Evolutionary conservation across 2,888 invertebrate species (phyloP).

Genomic region (Thymelicus sylvestris): DNA sequence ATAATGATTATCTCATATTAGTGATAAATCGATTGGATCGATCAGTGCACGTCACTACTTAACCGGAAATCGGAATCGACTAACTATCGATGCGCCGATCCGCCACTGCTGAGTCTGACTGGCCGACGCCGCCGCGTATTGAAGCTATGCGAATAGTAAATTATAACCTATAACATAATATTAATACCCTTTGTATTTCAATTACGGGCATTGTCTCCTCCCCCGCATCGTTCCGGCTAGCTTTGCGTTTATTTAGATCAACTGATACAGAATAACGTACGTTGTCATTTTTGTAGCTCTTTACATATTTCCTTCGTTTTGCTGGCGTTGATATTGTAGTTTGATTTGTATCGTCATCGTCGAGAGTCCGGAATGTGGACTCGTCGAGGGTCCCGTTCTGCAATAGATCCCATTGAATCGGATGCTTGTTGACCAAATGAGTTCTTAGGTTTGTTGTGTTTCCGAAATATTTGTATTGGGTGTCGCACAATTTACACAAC

Average conservation of each 20-base stretch:
- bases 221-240: constrained; percentile 51
- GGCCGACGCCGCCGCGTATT: neutral
- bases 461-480: constrained; percentile 77
- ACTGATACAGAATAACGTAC: constrained; percentile 75
- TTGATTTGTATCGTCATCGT: constrained; percentile 59
- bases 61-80: constrained; percentile 41
- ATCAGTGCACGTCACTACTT: constrained; percentile 35
- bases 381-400: constrained; percentile 69
- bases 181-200: constrained; percentile 71
- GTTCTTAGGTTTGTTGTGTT: constrained; percentile 77
- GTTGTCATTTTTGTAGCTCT: constrained; percentile 64
- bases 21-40: constrained; percentile 43
- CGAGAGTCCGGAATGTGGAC: constrained; percentile 51
- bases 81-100: constrained; percentile 33
- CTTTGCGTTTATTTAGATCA: constrained; percentile 53
- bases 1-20: constrained; percentile 3
- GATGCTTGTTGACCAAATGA: constrained; percentile 75
- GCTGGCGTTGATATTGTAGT: constrained; percentile 47
- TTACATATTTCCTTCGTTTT: constrained; percentile 61
- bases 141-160: constrained; percentile 44
- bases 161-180: constrained; percentile 55
- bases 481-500: constrained; percentile 78
- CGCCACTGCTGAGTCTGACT: constrained; percentile 8
- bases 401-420: constrained; percentile 76
- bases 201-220: constrained; percentile 63